Base-by-base conservation (phyloP, 1,140 invertebrate species). In the Conus betulinus region DNA sequence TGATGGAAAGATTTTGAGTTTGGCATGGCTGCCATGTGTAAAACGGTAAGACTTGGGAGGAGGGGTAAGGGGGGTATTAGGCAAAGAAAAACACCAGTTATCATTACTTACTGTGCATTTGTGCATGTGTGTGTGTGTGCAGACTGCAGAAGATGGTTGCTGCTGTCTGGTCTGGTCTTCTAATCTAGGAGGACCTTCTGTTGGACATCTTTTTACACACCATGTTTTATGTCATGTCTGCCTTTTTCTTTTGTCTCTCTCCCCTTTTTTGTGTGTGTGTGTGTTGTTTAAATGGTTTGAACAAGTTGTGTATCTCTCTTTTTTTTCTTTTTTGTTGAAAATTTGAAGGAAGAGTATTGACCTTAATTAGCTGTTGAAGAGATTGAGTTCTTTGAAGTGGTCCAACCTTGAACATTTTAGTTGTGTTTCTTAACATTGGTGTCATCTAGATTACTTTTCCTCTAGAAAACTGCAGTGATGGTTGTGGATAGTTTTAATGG, bases 51-150 rank as follows among this genome's bases (percentile, higher is more conserved):
- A 39, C 10, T 78, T 78, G 27, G 39, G 8, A n/a, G 15, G 71
- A 20, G 25, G 8, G n/a, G 8, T 0, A 3, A 39, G 39, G 39
- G 39, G 39, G 39, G 0, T 39, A 39, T 39, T 39, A 39, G 39
- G 39, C 39, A 39, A 39, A 3, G 39, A 3, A 39, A 39, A 39
- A 39, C 39, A 39, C 39, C 3, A 3, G 39, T 39, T 39, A 39
- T 39, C 39, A 39, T 76, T n/a, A 23, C 13, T 76, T 8, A 23
- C 17, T n/a, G 71, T 76, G 71, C 23, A 23, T 76, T 17, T 76
- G n/a, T n/a, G n/a, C n/a, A 25, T 78, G 11, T 78, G 76, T 78
- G 79, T 81, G 79, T 81, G 79, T 81, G 39, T 81, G 51, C 79
- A 81, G 79, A 10, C 74, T 55, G 81, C 39, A 53, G 39, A 15